Evolutionary conservation across 2,888 invertebrate genomes (phyloP), one percentile per base, ranked within the genome.

Genomic region (Xestia sexstrigata): DNA sequence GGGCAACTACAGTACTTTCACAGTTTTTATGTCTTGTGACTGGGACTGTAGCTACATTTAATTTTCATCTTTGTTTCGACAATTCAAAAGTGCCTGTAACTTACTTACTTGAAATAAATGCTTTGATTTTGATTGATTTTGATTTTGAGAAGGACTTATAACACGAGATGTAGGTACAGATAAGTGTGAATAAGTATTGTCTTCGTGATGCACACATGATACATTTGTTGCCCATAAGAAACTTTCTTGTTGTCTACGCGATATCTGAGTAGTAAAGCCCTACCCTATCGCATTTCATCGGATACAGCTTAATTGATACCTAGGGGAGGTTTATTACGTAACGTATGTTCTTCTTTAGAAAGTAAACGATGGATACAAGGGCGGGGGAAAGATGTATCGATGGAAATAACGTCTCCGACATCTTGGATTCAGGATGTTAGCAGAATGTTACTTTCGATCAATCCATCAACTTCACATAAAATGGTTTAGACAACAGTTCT

Each of bases 391-490:
- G 83, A 79, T 58, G 78, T 83, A 77, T 78, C 69, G 78, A 58
- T 60, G 49, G 42, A 15, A 49, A 8, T n/a, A 68, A 49, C 20
- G 35, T 20, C 39, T 60, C 78, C 58, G 35, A 30, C 42, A 26
- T 47, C 67, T 68, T n/a, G n/a, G 20, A 62, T 69, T 77, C 78
- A 52, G 63, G 55, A 65, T 49, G 42, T 58, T 26, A 5, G 20
- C 9, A 82, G 17, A 82, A 65, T 77, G 23, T 26, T 26, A 45
- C n/a, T 63, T 67, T n/a, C 35, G 52, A 63, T 63, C 82, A 63
- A 79, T 79, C 79, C 42, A 82, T 79, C 78, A 79, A 55, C 23
- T 58, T 82, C 55, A 35, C 52, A 42, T 26, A 39, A n/a, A 65
- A 63, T 23, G 47, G 35, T 35, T 45, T 13, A 13, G 26, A 52